These are phyloP conservation scores for Macrophya alboannulata DNA, from an alignment of 2,888 invertebrate species.

Conservation along the genomic window DNA sequence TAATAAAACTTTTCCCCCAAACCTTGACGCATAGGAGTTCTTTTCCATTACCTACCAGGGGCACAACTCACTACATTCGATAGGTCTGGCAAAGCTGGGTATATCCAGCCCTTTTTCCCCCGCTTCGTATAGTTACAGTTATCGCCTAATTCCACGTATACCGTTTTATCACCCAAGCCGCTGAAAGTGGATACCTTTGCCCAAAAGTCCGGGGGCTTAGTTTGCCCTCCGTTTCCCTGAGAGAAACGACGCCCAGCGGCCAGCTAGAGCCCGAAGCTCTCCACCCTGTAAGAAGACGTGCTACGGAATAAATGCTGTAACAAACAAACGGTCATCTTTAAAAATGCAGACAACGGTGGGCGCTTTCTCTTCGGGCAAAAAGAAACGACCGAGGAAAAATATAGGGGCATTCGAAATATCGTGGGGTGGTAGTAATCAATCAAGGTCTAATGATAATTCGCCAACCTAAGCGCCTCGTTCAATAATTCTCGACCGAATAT, in stretches of 20 bases:
- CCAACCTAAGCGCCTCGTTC: not conserved
- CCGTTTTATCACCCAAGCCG: slow-evolving; percentile 10
- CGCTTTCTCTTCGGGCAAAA: not conserved
- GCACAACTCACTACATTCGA: not conserved
- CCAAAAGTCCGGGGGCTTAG: not conserved
- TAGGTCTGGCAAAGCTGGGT: not conserved
- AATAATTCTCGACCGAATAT: not conserved
- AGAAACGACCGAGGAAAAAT: not conserved
- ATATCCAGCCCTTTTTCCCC: slow-evolving; percentile 17
- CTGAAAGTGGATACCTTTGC: slow-evolving; percentile 1
- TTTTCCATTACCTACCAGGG: not conserved
- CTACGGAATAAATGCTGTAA: not conserved
- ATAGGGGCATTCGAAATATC: slow-evolving; percentile 27
- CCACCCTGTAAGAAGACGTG: not conserved
- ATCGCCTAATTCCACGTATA: slow-evolving; percentile 29
- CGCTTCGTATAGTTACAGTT: not conserved
- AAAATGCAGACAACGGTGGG: slow-evolving; percentile 26
- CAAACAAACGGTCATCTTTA: slow-evolving; percentile 18
- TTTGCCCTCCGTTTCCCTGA: not conserved
- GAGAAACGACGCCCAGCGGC: slow-evolving; percentile 22
- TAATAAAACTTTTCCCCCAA: not conserved
- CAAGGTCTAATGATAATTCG: slow-evolving; percentile 18
- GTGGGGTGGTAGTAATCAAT: slow-evolving; percentile 19
- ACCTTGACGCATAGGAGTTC: not conserved
- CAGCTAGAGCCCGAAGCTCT: not conserved